These are phyloP conservation scores for Carcharodon carcharias DNA, from an alignment of 2,797 vertebrate species.

Conservation along the genomic window DNA sequence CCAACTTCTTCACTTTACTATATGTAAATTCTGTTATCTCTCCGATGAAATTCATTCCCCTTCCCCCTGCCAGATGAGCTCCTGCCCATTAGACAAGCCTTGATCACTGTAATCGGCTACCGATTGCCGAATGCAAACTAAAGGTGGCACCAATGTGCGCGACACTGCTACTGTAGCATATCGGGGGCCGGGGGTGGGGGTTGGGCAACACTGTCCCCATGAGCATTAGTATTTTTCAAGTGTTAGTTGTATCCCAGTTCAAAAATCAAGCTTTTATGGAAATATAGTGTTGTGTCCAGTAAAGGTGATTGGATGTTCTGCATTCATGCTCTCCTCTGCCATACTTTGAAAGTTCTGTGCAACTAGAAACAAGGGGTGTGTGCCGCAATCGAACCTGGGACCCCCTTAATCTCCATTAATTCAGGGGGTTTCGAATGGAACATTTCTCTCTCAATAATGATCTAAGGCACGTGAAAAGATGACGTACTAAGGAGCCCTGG, in stretches of 20 bases:
- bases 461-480: background rate
- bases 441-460: background rate
- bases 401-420: background rate
- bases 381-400: background rate
- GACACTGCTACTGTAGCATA: background rate
- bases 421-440: background rate
- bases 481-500: background rate
- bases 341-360: background rate
- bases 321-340: background rate
- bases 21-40: background rate
- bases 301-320: background rate
- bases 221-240: background rate
- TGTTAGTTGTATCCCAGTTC: background rate
- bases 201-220: background rate
- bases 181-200: background rate
- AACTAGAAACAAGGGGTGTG: background rate
- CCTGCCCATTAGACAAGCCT: background rate
- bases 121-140: background rate
- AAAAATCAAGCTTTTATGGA: background rate
- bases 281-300: no score
- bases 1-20: background rate
- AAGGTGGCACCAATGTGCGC: background rate
- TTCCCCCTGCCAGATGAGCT: no score
- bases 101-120: background rate
- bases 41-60: no score